These are phyloP conservation scores for Cordilura impudica DNA, from an alignment of 2,888 invertebrate species.

Conservation along the genomic window DNA sequence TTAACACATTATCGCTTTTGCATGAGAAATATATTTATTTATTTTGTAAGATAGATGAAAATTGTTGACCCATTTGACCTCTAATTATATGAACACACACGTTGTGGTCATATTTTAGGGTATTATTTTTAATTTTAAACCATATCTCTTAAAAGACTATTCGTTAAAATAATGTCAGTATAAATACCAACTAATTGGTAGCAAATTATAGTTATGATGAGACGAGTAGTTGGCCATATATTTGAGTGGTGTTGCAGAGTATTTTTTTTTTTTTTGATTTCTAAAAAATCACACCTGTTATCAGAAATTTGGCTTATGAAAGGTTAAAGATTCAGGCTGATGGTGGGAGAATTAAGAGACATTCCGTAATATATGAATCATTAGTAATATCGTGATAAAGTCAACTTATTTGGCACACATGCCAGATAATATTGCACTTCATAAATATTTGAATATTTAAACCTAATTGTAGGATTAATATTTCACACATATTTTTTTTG, in stretches of 20 bases:
- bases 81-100: conserved; percentile 48
- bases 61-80: conserved; percentile 48
- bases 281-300: conserved; percentile 21
- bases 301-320: neutral
- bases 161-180: conserved; percentile 9
- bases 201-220: conserved; percentile 51
- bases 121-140: conserved; percentile 14
- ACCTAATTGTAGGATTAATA: too few species aligned
- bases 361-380: too few species aligned
- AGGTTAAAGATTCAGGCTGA: too few species aligned
- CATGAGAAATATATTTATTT: conserved; percentile 5
- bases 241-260: neutral
- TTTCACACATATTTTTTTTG: too few species aligned
- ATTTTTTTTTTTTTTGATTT: too few species aligned
- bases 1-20: conserved; percentile 58
- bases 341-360: too few species aligned
- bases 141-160: neutral
- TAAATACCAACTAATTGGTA: conserved; percentile 50
- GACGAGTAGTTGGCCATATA: conserved; percentile 27
- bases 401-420: too few species aligned
- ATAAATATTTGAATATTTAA: too few species aligned
- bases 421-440: too few species aligned
- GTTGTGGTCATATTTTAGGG: conserved; percentile 28
- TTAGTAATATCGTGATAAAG: too few species aligned
- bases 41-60: conserved; percentile 36